Evolutionary conservation across 2,797 vertebrate genomes (phyloP).

Genomic region (Ciconia nigra): DNA sequence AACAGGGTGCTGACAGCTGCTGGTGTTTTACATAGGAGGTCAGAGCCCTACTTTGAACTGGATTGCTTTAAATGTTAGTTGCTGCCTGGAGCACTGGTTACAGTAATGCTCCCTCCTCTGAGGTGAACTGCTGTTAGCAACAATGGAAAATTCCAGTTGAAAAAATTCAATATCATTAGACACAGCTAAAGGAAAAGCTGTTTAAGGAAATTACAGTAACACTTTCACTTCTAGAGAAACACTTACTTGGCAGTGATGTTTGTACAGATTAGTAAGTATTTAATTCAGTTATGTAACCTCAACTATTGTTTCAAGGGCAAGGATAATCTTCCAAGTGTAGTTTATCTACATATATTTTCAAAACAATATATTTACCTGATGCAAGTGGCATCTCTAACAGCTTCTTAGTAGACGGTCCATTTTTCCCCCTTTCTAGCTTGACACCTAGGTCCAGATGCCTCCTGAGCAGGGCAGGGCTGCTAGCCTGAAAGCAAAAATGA

Average conservation of each 20-base stretch:
- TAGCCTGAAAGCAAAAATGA: not conserved
- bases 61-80: slow-evolving; percentile 13
- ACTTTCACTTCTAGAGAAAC: not conserved
- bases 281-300: not conserved
- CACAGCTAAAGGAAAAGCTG: not conserved
- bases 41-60: not conserved
- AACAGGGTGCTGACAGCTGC: slow-evolving; percentile 22
- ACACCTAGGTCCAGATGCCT: not conserved
- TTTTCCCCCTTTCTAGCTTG: not conserved
- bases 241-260: not conserved
- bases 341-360: not conserved
- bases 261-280: not conserved
- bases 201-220: not conserved
- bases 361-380: not conserved
- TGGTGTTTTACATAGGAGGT: not conserved
- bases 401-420: not conserved
- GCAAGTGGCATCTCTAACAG: not conserved
- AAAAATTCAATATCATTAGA: not conserved
- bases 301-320: not conserved
- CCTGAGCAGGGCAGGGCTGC: not conserved
- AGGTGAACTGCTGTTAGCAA: not conserved
- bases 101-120: not conserved
- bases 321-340: not conserved
- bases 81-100: slow-evolving; percentile 2
- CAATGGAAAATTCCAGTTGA: slow-evolving; percentile 4